These are phyloP conservation scores for Andrena haemorrhoa DNA, from an alignment of 2,888 invertebrate species.

Conservation along the genomic window DNA sequence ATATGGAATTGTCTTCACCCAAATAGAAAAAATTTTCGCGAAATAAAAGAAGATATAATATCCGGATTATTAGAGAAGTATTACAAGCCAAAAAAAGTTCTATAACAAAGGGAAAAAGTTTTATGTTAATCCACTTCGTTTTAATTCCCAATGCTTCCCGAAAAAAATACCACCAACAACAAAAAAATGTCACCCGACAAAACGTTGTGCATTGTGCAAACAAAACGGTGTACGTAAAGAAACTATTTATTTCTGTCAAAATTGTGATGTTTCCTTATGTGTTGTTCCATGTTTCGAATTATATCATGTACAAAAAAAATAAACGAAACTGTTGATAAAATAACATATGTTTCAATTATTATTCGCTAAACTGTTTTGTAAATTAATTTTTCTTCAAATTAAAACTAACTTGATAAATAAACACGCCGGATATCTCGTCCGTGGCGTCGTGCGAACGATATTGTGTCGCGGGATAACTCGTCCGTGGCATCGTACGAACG, in stretches of 20 bases:
- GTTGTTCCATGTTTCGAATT: background rate
- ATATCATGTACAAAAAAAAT: background rate
- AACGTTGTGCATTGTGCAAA: background rate
- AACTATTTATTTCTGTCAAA: background rate
- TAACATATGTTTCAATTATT: too few species aligned
- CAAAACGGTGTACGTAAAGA: background rate
- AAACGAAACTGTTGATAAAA: background rate
- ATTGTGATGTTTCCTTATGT: background rate
- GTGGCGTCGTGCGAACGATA: too few species aligned
- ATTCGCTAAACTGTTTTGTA: too few species aligned
- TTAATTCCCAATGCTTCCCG: background rate
- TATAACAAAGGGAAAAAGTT: background rate
- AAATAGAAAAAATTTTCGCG: background rate
- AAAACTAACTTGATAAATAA: too few species aligned
- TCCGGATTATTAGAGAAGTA: background rate
- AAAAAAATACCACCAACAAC: background rate
- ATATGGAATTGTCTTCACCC: background rate
- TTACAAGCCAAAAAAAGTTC: background rate
- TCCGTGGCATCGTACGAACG: too few species aligned
- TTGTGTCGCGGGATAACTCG: too few species aligned
- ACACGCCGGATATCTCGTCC: too few species aligned
- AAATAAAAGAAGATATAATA: conserved; percentile 1
- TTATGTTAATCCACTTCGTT: background rate
- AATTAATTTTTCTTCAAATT: too few species aligned
- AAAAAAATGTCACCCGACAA: background rate